Base-by-base conservation (phyloP, 2,888 invertebrate species). In the Lysandra coridon region DNA sequence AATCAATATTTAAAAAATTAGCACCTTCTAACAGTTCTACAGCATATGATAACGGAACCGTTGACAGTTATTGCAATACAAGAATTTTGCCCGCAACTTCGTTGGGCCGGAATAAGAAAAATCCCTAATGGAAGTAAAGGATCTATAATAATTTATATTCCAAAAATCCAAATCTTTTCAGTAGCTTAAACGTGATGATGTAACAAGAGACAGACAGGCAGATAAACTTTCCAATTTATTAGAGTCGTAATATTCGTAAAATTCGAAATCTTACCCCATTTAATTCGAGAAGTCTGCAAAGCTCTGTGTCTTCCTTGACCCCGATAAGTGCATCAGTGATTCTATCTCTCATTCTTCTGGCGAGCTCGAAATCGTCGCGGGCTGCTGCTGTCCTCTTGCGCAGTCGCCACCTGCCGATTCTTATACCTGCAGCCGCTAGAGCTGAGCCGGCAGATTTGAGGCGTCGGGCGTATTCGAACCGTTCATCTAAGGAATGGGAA, bases 341-440 rank as follows among this genome's bases (percentile, higher is more conserved):
- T 90, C 98, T 97, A 81, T 97, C 97, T 85, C 99, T 97, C 91
- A 99, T 98, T 79, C 97, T 94, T 81, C 98, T 96, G 0, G 99
- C 99, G 81, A 97, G 96, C 85, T 98, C 98, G 87, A 98, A 99
- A 92, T 99, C 98, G 86, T 99, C 99, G 80, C 97, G 95, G 69
- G 98, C 98, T 2, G 99, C 98, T 0, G 99, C 99, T 80, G 98
- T 98, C 44, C 98, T 95, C 87, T 99, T 99, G 85, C 99, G 98
- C 79, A 99, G 95, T 81, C 99, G 96, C 93, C 98, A 98, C 83
- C 98, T 97, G 0, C 98, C 99, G 64, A 99, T 95, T 79, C 98
- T 96, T 88, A 98, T 98, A 0, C 99, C 99, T 0, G 98, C 98
- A 81, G 96, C 96, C 12, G 98, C 96, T 37, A 99, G 90, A 78